These are phyloP conservation scores for Carabus problematicus DNA, from an alignment of 2,888 invertebrate species.

Conservation along the genomic window DNA sequence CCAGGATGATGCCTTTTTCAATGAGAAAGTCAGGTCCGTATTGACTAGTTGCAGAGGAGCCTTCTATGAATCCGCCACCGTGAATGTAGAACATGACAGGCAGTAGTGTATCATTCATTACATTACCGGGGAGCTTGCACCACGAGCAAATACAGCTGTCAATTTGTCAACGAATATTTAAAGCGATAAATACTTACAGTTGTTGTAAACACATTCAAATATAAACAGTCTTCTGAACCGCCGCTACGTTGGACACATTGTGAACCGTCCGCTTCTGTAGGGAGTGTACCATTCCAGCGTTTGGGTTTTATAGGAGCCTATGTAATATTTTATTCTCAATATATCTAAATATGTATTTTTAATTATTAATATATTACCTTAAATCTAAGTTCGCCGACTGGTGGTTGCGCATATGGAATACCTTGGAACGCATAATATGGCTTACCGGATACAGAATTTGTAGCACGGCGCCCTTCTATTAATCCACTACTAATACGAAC, in stretches of 20 bases:
- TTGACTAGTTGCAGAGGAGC: slow-evolving; percentile 8
- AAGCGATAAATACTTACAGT: too few relatives aligned
- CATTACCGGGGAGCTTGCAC: background rate
- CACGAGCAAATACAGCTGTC: background rate
- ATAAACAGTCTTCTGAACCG: slow-evolving; percentile 33
- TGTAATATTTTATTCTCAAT: background rate
- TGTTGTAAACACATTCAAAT: slow-evolving; percentile 29
- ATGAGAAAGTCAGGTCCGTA: slow-evolving; percentile 27
- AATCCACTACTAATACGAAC: slow-evolving; percentile 24
- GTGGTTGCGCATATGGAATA: slow-evolving; percentile 29
- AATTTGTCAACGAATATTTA: too few relatives aligned
- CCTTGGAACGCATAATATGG: slow-evolving; percentile 22
- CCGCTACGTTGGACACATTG: slow-evolving; percentile 18
- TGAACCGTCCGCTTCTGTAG: slow-evolving; percentile 18
- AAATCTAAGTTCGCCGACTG: slow-evolving; percentile 26
- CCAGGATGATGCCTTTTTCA: slow-evolving; percentile 23
- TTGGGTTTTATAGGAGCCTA: slow-evolving; percentile 19
- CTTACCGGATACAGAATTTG: slow-evolving; percentile 13
- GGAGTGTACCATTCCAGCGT: slow-evolving; percentile 17
- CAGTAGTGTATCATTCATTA: slow-evolving; percentile 8
- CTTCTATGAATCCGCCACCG: slow-evolving; percentile 22
- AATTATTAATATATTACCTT: slow-evolving; percentile 3
- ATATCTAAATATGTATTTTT: background rate
- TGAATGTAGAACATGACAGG: slow-evolving; percentile 30
- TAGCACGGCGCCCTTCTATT: slow-evolving; percentile 19